Conservation (phyloP, 2,797 vertebrate species). For the Sandelia bainsii region DNA sequence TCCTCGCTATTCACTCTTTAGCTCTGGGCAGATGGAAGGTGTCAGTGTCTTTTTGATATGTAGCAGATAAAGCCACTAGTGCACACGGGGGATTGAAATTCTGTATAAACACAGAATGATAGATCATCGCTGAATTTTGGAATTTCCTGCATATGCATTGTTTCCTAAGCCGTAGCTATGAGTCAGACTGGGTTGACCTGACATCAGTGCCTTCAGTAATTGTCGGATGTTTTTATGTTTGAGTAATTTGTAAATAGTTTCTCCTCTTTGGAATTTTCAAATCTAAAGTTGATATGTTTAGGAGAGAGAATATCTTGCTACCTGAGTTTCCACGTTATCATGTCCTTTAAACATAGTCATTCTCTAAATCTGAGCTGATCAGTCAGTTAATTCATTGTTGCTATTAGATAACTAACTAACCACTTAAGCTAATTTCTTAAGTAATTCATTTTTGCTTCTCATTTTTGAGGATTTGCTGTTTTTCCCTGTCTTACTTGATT, state of each 20-base stretch:
- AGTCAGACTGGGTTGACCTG: no score
- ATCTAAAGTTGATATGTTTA: not conserved
- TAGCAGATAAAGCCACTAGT: conserved; percentile 59
- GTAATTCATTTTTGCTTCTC: no score
- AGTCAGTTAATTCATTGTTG: not conserved
- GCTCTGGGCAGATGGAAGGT: conserved; percentile 48
- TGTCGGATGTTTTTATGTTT: not conserved
- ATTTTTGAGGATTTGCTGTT: not conserved
- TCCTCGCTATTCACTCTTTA: conserved; percentile 3
- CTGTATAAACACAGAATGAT: conserved; percentile 42
- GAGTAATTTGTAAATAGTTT: not conserved
- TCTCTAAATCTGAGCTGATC: not conserved
- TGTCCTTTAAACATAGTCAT: not conserved
- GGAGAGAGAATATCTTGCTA: not conserved
- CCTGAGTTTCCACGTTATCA: not conserved
- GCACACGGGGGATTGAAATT: conserved; percentile 25
- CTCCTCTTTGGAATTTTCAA: not conserved
- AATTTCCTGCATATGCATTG: not conserved
- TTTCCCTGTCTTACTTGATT: not conserved
- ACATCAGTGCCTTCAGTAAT: no score
- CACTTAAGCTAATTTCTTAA: no score
- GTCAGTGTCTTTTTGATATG: conserved; percentile 39
- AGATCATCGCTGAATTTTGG: not conserved
- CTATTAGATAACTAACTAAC: no score
- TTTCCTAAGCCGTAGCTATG: no score